Base-by-base conservation (phyloP, 30 jellyfish, hydroid and myxozoan genomes). In the Hydractinia echinata region DNA sequence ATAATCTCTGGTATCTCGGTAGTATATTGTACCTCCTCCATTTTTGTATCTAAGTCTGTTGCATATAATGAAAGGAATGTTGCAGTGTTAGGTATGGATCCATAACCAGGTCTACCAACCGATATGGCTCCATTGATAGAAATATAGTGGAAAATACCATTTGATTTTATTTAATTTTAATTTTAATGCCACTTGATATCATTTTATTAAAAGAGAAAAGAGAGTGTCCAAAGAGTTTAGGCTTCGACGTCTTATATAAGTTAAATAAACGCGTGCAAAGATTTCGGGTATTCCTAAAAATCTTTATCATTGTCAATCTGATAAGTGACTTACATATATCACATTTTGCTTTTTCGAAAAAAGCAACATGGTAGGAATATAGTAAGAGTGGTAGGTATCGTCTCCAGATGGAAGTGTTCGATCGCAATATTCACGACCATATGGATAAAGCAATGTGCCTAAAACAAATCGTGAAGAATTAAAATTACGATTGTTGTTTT, bases 331-430 rank as follows among this genome's bases (percentile, higher is more conserved):
- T 62, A 62, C 73, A 62, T 62, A 50, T 6, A 62, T 7, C 16
- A 50, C 10, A 6, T 5, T 5, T 10, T 50, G 16, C 10, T 10
- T 62, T 5, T 44, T 62, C 5, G 73, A 73, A 73, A 73, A 73
- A 18, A 73, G 66, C 8, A 58, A 67, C 61, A 73, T 73, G 53
- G 61, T 14, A 11, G 49, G 10, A 44, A 52, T 48, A 73, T 18
- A 30, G 10, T 44, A 48, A 7, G 19, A 54, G 19, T 19, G 49
- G 13, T 52, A 44, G 4, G 49, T 48, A 44, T 73, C 83, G 20
- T 73, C 83, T 44, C 83, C 73, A 73, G 83, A 19, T 3, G 83
- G 10, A 44, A 73, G 4, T n/a, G 50, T 51, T 4, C 76, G 49
- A 54, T 73, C 83, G 20, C 61, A 51, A 73, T 19, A 18, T 3